A percentile compares a stretch with the other conserved stretches of the same genome.
Conservation (phyloP, 2,113 vertebrate genomes). For the Ictalurus punctatus region DNA sequence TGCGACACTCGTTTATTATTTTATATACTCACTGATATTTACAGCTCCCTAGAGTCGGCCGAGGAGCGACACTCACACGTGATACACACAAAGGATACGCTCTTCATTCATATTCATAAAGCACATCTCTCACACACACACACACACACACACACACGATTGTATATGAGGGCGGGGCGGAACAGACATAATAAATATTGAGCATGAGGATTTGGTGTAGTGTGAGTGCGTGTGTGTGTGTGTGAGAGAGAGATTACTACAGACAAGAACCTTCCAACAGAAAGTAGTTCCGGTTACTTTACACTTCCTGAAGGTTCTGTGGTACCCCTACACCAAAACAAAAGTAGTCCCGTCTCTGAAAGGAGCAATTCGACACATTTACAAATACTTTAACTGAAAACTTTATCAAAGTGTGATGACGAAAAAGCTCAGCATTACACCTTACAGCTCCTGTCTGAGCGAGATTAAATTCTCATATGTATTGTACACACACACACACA, state of each 20-base stretch:
- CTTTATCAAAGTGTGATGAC: neutral
- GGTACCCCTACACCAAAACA: neutral
- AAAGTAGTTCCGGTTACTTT: neutral
- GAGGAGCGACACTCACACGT: conserved; percentile 30
- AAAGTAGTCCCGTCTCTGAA: neutral
- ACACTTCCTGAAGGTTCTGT: neutral
- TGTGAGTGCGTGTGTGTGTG: neutral
- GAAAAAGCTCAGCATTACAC: neutral
- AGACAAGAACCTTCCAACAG: neutral
- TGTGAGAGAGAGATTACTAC: neutral
- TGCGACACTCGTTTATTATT: conserved; percentile 34
- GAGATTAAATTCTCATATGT: neutral
- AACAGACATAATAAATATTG: neutral
- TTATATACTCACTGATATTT: conserved; percentile 44
- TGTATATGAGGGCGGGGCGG: neutral
- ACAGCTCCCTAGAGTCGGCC: conserved; percentile 45
- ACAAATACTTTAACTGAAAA: neutral
- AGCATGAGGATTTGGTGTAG: neutral
- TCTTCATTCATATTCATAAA: conserved; percentile 30
- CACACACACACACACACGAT: conserved; percentile 6
- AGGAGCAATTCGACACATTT: neutral
- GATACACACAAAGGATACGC: conserved; percentile 19
- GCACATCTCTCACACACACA: conserved; percentile 18
- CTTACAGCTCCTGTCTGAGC: neutral
- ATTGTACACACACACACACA: neutral